A percentile compares a stretch with the other conserved stretches of the same genome.
phyloP scores from a whole-genome alignment of 2,797 vertebrate species.

The Schizothorax lantsangensis region DNA sequence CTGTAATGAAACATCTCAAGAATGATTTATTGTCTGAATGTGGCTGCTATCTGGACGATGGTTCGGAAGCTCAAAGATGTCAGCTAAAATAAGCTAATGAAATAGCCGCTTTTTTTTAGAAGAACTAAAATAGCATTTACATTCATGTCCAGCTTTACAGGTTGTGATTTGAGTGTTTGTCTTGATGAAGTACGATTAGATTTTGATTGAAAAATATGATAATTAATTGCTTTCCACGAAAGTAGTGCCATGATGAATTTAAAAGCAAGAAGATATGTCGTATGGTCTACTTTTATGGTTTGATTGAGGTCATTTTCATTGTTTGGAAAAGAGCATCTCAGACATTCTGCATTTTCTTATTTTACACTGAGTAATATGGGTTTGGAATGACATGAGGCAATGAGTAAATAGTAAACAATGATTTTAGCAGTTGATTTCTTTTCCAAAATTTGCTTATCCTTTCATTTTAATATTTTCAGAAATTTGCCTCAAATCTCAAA shows the following conservation, averaged over 20 bases:
- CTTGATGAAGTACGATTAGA: background rate
- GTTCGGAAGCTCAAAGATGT: background rate
- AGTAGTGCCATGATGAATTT: background rate
- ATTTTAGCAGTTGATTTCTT: background rate
- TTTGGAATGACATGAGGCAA: background rate
- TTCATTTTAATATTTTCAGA: background rate
- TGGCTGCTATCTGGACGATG: background rate
- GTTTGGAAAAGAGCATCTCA: background rate
- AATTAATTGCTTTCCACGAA: background rate
- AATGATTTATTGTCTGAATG: conserved; percentile 11
- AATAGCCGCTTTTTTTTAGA: background rate
- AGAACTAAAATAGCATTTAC: background rate
- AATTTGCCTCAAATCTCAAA: background rate
- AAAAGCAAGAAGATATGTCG: background rate
- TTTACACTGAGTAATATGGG: background rate
- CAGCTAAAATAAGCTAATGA: background rate
- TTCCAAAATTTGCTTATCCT: background rate
- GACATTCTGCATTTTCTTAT: background rate
- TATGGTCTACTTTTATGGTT: background rate
- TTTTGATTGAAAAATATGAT: background rate
- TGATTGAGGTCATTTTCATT: background rate
- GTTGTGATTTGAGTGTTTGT: background rate
- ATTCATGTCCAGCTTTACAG: background rate
- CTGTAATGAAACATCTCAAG: conserved; percentile 10
- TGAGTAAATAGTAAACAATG: background rate